Evolutionary conservation across 2,797 vertebrate genomes (phyloP), one percentile per base, ranked within the genome.

Genomic region (Hypotaenidia okinawae): DNA sequence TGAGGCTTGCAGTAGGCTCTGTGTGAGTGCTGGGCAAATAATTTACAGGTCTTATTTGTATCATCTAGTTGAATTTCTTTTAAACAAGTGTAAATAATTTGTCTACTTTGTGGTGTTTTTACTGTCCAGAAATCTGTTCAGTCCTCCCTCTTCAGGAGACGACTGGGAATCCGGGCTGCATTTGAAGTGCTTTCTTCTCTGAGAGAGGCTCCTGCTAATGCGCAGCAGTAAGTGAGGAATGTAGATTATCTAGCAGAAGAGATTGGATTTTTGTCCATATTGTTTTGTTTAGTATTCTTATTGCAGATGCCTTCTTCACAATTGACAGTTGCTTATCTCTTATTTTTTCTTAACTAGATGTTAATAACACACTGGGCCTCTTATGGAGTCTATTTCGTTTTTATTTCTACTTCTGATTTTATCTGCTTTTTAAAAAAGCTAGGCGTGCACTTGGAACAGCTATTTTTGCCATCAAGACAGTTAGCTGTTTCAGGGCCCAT

Each of bases 111-210:
- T 86, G 87, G 11, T 96, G 41, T 93, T 82, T 94, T 93, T 72
- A 5, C 58, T 83, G 30, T 96, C 52, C 93, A 99, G 99, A 98
- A 99, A 97, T 99, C 99, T 0, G 97, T 99, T 35, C 99, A 99
- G 96, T 98, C 99, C 1, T 99, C 99, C 2, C 98, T 99, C 93
- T 98, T 99, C 72, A 98, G 99, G 94, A 98, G 99, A 57, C 97
- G 98, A 21, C 96, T 99, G 84, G 99, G 99, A 28, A 98, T 98
- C 91, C 97, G 99, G 62, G 99, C 99, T 19, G 99, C 99, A 1
- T 99, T 99, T 72, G 98, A 99, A 96, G 98, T 99, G 68, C 98
- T 99, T 47, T 98, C 97, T 84, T 98, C 97, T 72, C 54, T 57
- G 84, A 94, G 27, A 43, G 97, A 72, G 39, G 81, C 39, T 63